Base-by-base conservation (phyloP, 2,888 invertebrate genomes). In the Rhimphoctona megacephalus region DNA sequence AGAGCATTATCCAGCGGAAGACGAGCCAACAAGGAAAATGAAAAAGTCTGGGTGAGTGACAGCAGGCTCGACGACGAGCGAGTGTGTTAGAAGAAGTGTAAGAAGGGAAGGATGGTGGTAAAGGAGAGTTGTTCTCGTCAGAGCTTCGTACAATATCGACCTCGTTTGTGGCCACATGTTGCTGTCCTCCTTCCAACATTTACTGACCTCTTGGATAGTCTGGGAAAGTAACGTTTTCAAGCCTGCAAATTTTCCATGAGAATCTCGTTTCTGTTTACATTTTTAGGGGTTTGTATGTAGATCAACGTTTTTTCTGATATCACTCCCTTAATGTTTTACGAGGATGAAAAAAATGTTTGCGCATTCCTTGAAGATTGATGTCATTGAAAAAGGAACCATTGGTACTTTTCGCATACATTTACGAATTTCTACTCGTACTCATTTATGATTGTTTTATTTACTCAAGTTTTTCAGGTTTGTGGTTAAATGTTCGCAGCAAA, bases 151-250 rank as follows among this genome's bases (percentile, higher is more conserved):
- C 54, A 43, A 78, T 83, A 83, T 83, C 83, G 83, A 83, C 79
- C 73, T 67, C 67, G 46, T 43, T 61, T 61, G 54, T 70, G 49
- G 79, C 79, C 83, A 83, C 83, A 79, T 83, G 83, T 83, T 83
- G 83, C 79, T 73, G 67, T 73, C 36, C 54, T 73, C 73, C 25
- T 72, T 82, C 46, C 19, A 54, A n/a, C 57, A 43, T 54, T 39
- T 9, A 36, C 72, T 64, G 57, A 64, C 52, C 61, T 78, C 64
- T 72, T 43, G 14, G 36, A 30, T 36, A 36, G 72, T 69, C 77
- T 57, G 22, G 57, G 70, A 49, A 79, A 67, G 36, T 36, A 22
- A 52, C 25, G 36, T 14, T 43, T 30, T 52, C 33, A n/a, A 61
- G 33, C 36, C 8, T 25, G 52, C 33, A 25, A 67, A 33, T 67